Base-by-base conservation (phyloP, 2,113 vertebrate species). In the Sarotherodon lohbergeri region DNA sequence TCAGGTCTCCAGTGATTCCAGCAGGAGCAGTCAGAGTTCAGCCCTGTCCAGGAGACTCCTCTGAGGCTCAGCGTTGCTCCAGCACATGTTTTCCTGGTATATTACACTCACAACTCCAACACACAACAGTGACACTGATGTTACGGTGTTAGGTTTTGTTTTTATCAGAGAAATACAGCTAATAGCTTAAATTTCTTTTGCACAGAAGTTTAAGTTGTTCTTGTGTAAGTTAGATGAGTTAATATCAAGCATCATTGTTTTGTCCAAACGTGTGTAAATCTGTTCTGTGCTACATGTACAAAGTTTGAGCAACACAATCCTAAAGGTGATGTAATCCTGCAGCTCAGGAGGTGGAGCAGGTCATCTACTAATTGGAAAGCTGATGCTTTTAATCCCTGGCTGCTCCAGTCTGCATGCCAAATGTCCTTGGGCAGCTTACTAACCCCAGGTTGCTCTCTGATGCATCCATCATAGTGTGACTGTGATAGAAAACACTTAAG, bases 1-100 rank as follows among this genome's bases (percentile, higher is more conserved):
- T 6, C 93, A 98, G 98, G 91, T 97, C 98, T 19, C 95, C 96
- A 19, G 91, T 97, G 88, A 96, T 93, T 87, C 96, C 96, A 4
- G 16, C 88, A 0, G 95, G 89, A 5, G 89, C 92, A 5, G 63
- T 73, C 0, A 94, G 95, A 5, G 95, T 95, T 6, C 90, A 90
- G 5, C 95, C 95, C 0, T 98, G 98, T 90, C 86, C 93, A 10
- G 98, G 97, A 19, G 96, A 97, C 46, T 90, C 95, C 2, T 93
- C 93, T 17, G 97, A 98, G 73, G 95, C 95, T 10, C 96, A 95
- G 0, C 93, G 80, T 78, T 98, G 98, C 90, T 95, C 95, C 89
- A 85, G 63, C 0, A 85, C 92, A 54, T 98, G 98, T 4, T 43
- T 71, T 7, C 82, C 96, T 57, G 97, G 98, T 98, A 95, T 0